These are phyloP conservation scores for Plebejus melissa DNA, from an alignment of 2,888 invertebrate genomes.

Conservation along the genomic window DNA sequence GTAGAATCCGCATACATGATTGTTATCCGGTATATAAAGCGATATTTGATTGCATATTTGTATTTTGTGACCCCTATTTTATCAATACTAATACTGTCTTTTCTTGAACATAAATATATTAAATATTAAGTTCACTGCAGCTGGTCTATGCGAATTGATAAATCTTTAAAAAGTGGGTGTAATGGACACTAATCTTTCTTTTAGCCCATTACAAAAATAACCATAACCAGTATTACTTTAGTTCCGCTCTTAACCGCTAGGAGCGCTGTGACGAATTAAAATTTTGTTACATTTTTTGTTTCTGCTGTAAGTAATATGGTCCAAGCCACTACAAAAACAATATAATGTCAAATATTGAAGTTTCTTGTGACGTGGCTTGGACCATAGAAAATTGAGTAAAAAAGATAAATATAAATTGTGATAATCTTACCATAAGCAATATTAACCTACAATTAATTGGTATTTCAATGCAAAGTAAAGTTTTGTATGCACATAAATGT, in stretches of 20 bases:
- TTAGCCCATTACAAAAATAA: no score
- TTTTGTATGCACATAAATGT: conserved; percentile 4
- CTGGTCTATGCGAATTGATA: no score
- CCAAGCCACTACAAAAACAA: not conserved
- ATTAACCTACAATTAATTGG: conserved; percentile 28
- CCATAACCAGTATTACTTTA: not conserved
- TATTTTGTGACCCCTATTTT: not conserved
- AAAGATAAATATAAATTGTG: conserved; percentile 23
- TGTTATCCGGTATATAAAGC: not conserved
- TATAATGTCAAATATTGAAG: not conserved
- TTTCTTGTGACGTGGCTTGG: not conserved
- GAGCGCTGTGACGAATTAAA: not conserved
- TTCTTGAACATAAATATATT: not conserved
- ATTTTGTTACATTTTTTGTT: not conserved
- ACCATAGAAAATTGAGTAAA: not conserved
- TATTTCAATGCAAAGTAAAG: conserved; percentile 16
- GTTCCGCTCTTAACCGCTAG: not conserved
- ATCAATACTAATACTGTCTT: not conserved
- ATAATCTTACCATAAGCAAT: conserved; percentile 29
- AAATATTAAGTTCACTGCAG: no score
- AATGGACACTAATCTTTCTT: no score
- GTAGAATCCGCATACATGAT: not conserved
- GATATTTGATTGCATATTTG: not conserved
- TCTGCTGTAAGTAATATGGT: not conserved
- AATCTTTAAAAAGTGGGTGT: no score